Percentiles rank a stretch among this genome's conserved stretches.
Evolutionary conservation across 2,888 invertebrate genomes (phyloP).

Genomic region (Yponomeuta sedellus): DNA sequence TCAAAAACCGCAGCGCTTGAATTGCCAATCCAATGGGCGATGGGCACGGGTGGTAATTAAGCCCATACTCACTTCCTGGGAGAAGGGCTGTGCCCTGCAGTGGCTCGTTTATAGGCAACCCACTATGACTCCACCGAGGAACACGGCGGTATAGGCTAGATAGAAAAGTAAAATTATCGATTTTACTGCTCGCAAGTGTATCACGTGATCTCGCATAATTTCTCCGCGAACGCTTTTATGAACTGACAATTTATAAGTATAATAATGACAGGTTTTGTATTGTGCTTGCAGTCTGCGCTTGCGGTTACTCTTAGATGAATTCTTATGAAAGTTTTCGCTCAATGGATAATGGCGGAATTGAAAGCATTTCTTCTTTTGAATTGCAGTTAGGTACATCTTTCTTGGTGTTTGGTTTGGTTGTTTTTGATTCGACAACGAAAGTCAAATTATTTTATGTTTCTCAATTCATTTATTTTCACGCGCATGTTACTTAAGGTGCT

Average conservation of each 20-base stretch:
- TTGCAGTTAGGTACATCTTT: background rate
- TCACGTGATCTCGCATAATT: background rate
- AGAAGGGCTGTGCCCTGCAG: too few species aligned
- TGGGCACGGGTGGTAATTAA: too few species aligned
- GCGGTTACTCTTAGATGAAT: background rate
- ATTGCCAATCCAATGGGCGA: too few species aligned
- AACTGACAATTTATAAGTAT: background rate
- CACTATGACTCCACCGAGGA: too few species aligned
- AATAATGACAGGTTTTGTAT: background rate
- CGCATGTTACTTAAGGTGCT: too few species aligned
- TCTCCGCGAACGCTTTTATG: slow-evolving; percentile 1
- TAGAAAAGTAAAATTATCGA: background rate
- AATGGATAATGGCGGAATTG: background rate
- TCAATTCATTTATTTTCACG: too few species aligned
- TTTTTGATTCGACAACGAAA: background rate
- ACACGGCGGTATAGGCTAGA: too few species aligned
- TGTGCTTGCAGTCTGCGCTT: background rate
- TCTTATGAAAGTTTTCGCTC: background rate
- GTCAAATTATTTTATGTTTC: background rate
- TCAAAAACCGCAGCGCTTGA: too few species aligned
- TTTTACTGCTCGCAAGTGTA: background rate
- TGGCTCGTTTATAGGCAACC: too few species aligned
- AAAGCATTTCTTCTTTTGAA: background rate
- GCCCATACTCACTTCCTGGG: too few species aligned
- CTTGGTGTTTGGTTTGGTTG: background rate